phyloP scores from a whole-genome alignment of 2,797 vertebrate genomes.

The Bradypodion ventrale region DNA sequence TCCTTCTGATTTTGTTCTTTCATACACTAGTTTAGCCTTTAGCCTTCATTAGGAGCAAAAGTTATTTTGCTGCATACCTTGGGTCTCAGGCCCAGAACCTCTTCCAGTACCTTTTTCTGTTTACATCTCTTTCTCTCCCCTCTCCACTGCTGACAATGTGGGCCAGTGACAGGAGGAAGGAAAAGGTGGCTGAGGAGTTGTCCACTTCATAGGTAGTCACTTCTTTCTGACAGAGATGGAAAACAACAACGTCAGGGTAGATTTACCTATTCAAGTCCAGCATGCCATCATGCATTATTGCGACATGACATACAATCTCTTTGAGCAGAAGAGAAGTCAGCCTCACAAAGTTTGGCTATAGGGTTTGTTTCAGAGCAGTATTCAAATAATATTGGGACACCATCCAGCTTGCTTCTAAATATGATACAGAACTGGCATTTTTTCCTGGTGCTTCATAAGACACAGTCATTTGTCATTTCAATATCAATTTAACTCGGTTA shows the following conservation, averaged over 20 bases:
- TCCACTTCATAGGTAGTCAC: constrained; percentile 22
- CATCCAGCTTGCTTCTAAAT: constrained; percentile 3
- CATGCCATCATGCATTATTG: not conserved
- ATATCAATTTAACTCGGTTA: not conserved
- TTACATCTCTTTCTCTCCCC: not conserved
- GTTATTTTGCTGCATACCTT: not conserved
- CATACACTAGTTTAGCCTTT: not conserved
- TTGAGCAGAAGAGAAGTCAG: constrained; percentile 34
- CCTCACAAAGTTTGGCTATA: constrained; percentile 1
- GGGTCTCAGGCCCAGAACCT: not conserved
- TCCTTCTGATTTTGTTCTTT: not conserved
- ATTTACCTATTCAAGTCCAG: constrained; percentile 14
- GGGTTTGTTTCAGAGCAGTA: constrained; percentile 17
- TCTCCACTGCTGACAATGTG: too few species aligned
- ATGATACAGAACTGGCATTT: too few species aligned
- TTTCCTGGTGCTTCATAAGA: not conserved
- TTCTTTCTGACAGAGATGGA: constrained; percentile 30
- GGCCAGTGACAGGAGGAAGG: not conserved
- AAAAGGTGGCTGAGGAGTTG: constrained; percentile 14
- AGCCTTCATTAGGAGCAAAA: not conserved
- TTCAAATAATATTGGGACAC: not conserved
- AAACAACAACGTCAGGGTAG: constrained; percentile 9
- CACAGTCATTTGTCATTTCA: not conserved
- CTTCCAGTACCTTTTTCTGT: not conserved
- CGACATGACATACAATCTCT: constrained; percentile 15